Evolutionary conservation across 2,113 vertebrate genomes (phyloP).

Genomic region (Mastomys coucha): DNA sequence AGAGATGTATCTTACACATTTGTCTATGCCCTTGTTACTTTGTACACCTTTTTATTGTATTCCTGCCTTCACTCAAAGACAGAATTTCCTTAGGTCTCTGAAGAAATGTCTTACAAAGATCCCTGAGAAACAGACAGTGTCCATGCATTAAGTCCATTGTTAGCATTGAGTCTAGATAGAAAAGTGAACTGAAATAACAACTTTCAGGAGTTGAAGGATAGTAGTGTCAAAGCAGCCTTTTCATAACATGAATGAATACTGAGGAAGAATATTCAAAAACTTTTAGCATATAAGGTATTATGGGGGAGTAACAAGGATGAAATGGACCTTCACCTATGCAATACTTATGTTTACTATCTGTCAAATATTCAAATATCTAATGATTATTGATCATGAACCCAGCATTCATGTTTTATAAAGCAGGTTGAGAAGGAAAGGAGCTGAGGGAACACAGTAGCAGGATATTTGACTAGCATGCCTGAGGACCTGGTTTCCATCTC

Average conservation of each 20-base stretch:
- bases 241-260: neutral
- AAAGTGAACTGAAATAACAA: neutral
- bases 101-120: neutral
- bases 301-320: neutral
- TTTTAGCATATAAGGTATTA: neutral
- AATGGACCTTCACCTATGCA: neutral
- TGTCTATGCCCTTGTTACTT: neutral
- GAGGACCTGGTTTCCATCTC: neutral
- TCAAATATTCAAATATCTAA: neutral
- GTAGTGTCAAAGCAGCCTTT: neutral
- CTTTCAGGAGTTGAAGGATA: neutral
- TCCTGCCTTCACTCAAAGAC: neutral
- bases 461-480: neutral
- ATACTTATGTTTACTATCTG: neutral
- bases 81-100: neutral
- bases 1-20: neutral
- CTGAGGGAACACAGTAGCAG: rapidly evolving
- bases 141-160: neutral
- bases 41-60: neutral
- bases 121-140: neutral
- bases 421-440: neutral
- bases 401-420: neutral
- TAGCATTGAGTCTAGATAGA: neutral
- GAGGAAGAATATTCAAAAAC: neutral
- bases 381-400: neutral